Base-by-base conservation (phyloP, 2,888 invertebrate genomes). In the Prenolepis imparis region DNA sequence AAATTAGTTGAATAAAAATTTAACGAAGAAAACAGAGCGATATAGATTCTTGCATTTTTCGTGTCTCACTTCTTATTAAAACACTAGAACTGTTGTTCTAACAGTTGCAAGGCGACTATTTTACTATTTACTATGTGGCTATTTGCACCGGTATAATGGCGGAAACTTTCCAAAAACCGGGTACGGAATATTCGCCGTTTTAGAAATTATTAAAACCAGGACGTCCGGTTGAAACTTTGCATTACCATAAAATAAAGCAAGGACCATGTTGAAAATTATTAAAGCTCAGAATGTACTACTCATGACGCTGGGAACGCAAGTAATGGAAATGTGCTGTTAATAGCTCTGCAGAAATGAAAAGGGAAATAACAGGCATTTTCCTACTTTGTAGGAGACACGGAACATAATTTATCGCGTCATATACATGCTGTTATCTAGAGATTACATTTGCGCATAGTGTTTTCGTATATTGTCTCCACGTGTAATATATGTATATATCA, bases 131-230 rank as follows among this genome's bases (percentile, higher is more conserved):
- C 5, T 36, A 36, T 5, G 5, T 36, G 36, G 21, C 55, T 59
- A 61, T 66, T 52, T 61, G 59, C 32, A 55, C 21, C 82, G 32
- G 24, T 68, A 11, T 57, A 55, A 68, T 48, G 61, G 52, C 63
- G n/a, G 41, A 64, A 83, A 83, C 44, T 85, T 85, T 66, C 74
- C n/a, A 57, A 52, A 68, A 73, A 78, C 15, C 24, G 28, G 21
- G 15, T 44, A 66, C 12, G 1, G 41, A 44, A 28, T 55, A 28
- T 59, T 57, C 39, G 41, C n/a, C 64, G 63, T 52, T 75, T 39
- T 63, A 44, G 72, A 59, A 86, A 84, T 86, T 84, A 82, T 85
- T 86, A 67, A 82, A 72, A 68, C 48, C 64, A 41, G 52, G 73
- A 59, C 21, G 77, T 73, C 68, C 59, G 61, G 55, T 21, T 74